Evolutionary conservation across 2,888 invertebrate species (phyloP), one percentile per base, ranked within the genome.

Genomic region (Sinodicranocentrus sp.): DNA sequence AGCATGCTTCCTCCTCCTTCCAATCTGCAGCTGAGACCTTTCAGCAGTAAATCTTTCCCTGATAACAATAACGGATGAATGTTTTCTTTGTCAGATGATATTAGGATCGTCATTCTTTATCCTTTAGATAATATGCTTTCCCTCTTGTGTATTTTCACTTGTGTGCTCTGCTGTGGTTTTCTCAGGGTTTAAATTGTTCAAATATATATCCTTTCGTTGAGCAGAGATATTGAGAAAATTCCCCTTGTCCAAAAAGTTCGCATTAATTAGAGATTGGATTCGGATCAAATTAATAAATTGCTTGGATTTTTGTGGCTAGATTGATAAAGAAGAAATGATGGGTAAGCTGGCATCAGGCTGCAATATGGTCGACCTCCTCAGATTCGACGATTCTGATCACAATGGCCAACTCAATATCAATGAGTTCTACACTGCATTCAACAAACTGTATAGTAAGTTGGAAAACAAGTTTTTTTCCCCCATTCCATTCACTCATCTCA

Each of bases 391-490:
- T 89, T 91, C 92, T 2, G 93, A 94, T 90, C 92, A 92, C 87
- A 94, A 94, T 89, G 93, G 93, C 23, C 92, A 92, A 87, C 91
- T 94, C 59, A 93, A 93, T 89, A 93, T 94, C 88, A 94, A 94
- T 89, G 95, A 95, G 90, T 95, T 95, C 90, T 94, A 94, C 90
- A 92, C 93, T 87, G 94, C 95, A 79, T 95, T 95, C 91, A 94
- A 94, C 92, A 94, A 94, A 92, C 92, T 94, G 86, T 94, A 94
- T 91, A 86, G 86, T 86, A 82, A 75, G 86, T 57, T 25, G 43
- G n/a, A 6, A 15, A 25, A 23, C 6, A 23, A 1, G 25, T n/a
- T n/a, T n/a, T n/a, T n/a, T n/a, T n/a, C n/a, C n/a, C n/a, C n/a
- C n/a, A n/a, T n/a, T 28, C 25, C 13, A 61, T 61, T n/a, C n/a